phyloP scores from a whole-genome alignment of 2,113 vertebrate species.

The Callorhinus ursinus region DNA sequence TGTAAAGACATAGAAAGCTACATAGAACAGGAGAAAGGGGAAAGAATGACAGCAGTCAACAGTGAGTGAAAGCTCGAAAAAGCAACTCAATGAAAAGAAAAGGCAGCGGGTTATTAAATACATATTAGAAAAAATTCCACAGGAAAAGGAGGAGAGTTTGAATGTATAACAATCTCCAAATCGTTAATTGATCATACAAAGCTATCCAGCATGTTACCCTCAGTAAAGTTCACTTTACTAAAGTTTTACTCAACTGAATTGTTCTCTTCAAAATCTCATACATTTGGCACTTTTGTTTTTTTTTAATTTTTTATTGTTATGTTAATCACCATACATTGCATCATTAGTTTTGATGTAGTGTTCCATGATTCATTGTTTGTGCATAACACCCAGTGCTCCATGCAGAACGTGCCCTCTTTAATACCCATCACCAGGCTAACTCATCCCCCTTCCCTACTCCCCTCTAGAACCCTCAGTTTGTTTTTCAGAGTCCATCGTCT shows the following conservation, averaged over 20 bases:
- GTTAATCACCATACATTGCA: too few species aligned
- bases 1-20: neutral
- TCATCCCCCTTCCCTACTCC: too few species aligned
- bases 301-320: too few species aligned
- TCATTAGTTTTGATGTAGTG: too few species aligned
- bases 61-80: neutral
- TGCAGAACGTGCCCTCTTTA: too few species aligned
- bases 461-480: too few species aligned
- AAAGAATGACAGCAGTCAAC: neutral
- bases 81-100: neutral
- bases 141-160: neutral
- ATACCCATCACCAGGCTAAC: too few species aligned
- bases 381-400: too few species aligned
- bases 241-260: neutral
- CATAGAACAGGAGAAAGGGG: neutral
- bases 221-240: neutral
- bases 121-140: neutral
- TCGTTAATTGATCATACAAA: neutral
- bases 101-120: neutral
- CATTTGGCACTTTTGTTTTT: neutral
- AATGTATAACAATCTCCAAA: neutral
- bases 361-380: too few species aligned
- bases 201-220: neutral
- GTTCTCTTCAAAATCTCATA: neutral
- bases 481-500: too few species aligned